phyloP scores from a whole-genome alignment of 1,140 invertebrate species.

The Drosophila pachea region DNA sequence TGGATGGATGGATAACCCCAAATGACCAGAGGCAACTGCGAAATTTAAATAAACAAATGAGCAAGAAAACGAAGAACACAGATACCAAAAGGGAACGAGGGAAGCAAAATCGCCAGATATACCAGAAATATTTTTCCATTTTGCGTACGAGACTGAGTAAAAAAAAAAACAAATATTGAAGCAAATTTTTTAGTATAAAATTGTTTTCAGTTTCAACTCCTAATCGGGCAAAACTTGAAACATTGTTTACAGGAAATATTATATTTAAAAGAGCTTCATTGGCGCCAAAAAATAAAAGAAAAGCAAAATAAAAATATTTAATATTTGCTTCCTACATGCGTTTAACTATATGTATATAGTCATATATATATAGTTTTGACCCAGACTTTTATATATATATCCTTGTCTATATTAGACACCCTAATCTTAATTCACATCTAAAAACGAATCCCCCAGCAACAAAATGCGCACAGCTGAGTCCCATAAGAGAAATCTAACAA shows the following conservation, averaged over 20 bases:
- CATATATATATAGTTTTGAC: constrained; percentile 60
- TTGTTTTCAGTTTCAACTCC: constrained; percentile 26
- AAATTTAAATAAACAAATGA: constrained; percentile 23
- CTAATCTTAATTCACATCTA: constrained; percentile 54
- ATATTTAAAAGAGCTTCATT: constrained; percentile 54
- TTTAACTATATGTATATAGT: constrained; percentile 24
- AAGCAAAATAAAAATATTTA: constrained; percentile 20
- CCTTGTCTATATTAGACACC: constrained; percentile 75
- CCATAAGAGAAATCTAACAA: constrained; percentile 6
- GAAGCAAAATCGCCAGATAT: constrained; percentile 61
- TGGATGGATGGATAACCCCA: constrained; percentile 36
- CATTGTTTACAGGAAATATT: constrained; percentile 69
- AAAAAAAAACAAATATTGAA: constrained; percentile 26
- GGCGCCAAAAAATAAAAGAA: constrained; percentile 32
- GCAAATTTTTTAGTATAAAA: constrained; percentile 15
- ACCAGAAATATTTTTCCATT: constrained; percentile 63
- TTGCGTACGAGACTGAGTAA: constrained; percentile 66
- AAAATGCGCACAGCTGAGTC: constrained; percentile 43
- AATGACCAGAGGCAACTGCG: constrained; percentile 37
- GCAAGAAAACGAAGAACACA: not conserved
- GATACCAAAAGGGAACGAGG: constrained; percentile 22
- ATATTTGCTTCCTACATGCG: constrained; percentile 46
- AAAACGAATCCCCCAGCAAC: constrained; percentile 20
- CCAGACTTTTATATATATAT: constrained; percentile 52
- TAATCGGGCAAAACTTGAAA: constrained; percentile 44